Conservation (phyloP, 2,888 invertebrate genomes). For the Eupithecia dodoneata region DNA sequence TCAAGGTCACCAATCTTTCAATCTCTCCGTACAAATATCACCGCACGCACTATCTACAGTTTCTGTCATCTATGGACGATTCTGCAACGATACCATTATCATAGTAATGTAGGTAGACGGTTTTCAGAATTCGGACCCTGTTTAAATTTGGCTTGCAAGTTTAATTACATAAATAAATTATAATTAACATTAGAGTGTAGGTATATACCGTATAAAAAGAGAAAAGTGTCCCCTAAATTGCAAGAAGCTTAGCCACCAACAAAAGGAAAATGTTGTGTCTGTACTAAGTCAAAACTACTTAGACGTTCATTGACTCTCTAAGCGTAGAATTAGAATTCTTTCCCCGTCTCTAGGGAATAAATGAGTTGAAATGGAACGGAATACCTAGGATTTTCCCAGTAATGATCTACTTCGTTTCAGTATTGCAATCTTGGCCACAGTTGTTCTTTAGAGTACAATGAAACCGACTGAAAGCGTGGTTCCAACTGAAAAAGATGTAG, state of each 20-base stretch:
- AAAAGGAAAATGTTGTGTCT: conserved; percentile 14
- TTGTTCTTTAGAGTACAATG: conserved; percentile 23
- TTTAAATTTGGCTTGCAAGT: too few relatives aligned
- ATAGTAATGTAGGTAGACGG: too few relatives aligned
- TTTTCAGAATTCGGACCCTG: too few relatives aligned
- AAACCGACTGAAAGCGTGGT: conserved; percentile 5
- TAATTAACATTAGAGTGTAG: too few relatives aligned
- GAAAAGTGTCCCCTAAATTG: not conserved
- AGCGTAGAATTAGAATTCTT: conserved; percentile 52
- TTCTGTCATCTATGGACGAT: too few relatives aligned
- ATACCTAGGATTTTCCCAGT: conserved; percentile 48
- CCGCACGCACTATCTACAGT: too few relatives aligned
- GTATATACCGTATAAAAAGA: not conserved
- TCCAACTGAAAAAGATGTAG: not conserved
- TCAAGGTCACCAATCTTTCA: too few relatives aligned
- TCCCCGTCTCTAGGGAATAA: conserved; percentile 48
- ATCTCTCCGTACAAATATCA: too few relatives aligned
- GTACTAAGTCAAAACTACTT: conserved; percentile 39
- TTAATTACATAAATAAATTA: not conserved
- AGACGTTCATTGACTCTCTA: conserved; percentile 51
- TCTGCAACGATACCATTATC: too few relatives aligned
- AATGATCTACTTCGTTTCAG: conserved; percentile 41
- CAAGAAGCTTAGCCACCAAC: not conserved
- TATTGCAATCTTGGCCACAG: conserved; percentile 33
- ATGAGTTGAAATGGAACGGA: conserved; percentile 51